Conservation (phyloP, 2,888 invertebrate genomes). For the Tenthredo scrophulariae region DNA sequence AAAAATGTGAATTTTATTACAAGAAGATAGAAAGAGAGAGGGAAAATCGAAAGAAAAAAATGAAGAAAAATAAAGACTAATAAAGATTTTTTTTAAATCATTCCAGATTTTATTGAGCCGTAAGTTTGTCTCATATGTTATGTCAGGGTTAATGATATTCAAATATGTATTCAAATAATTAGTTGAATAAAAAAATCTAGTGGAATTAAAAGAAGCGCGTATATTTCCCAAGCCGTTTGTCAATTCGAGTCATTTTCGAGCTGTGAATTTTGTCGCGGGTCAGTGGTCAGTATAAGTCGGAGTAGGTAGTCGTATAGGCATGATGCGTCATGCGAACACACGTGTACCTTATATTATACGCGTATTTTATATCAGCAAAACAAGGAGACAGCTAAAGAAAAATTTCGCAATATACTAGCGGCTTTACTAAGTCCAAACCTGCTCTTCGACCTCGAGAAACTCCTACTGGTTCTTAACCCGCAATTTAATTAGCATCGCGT, state of each 20-base stretch:
- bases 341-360: not conserved
- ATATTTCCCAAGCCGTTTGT: not conserved
- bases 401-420: conserved; percentile 16
- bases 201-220: not conserved
- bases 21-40: not conserved
- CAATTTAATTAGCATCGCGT: conserved; percentile 27
- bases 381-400: not conserved
- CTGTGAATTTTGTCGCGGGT: not conserved
- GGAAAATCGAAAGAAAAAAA: not conserved
- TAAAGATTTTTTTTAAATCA: not conserved
- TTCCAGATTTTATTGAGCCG: not conserved
- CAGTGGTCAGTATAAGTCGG: conserved; percentile 1
- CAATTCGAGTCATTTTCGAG: not conserved
- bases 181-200: not conserved
- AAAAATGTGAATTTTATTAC: not conserved
- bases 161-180: not conserved
- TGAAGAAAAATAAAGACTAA: not conserved
- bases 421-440: not conserved
- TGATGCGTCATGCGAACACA: not conserved
- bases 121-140: not conserved
- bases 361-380: conserved; percentile 1
- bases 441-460: conserved; percentile 28
- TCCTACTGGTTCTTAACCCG: conserved; percentile 42
- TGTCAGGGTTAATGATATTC: conserved; percentile 21
- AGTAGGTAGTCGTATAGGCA: not conserved